phyloP scores from a whole-genome alignment of 2,113 vertebrate species.

The Carettochelys insculpta region DNA sequence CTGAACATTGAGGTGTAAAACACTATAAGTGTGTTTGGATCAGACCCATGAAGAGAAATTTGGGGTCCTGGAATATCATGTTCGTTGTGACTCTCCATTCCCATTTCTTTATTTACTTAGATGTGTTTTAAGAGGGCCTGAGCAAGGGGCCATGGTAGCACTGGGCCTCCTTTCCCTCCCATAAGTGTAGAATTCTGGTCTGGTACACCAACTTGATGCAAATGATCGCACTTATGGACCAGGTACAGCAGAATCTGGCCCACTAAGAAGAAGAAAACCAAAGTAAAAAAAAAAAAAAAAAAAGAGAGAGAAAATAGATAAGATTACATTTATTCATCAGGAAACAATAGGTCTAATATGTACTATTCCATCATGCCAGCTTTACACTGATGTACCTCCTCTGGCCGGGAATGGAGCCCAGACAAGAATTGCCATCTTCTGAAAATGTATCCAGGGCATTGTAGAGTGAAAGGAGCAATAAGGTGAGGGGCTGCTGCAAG shows the following conservation, averaged over 20 bases:
- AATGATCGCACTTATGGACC: background rate
- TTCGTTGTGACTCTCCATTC: background rate
- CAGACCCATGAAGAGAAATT: background rate
- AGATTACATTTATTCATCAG: background rate
- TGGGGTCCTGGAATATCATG: background rate
- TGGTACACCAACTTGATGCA: background rate
- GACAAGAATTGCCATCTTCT: background rate
- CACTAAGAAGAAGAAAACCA: background rate
- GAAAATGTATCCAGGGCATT: background rate
- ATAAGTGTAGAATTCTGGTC: background rate
- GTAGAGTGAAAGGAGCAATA: background rate
- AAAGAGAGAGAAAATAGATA: background rate
- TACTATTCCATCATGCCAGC: background rate
- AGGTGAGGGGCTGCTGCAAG: background rate
- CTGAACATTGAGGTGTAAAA: background rate
- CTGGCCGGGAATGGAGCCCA: background rate
- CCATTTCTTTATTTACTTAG: background rate
- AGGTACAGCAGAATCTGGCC: background rate
- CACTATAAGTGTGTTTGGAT: background rate
- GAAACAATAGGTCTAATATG: background rate
- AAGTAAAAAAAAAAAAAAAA: background rate
- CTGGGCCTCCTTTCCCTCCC: background rate
- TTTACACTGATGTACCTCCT: background rate
- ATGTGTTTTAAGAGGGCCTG: background rate
- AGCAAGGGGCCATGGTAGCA: background rate